phyloP scores from a whole-genome alignment of 1,140 invertebrate genomes.

The Elymnias hypermnestra region DNA sequence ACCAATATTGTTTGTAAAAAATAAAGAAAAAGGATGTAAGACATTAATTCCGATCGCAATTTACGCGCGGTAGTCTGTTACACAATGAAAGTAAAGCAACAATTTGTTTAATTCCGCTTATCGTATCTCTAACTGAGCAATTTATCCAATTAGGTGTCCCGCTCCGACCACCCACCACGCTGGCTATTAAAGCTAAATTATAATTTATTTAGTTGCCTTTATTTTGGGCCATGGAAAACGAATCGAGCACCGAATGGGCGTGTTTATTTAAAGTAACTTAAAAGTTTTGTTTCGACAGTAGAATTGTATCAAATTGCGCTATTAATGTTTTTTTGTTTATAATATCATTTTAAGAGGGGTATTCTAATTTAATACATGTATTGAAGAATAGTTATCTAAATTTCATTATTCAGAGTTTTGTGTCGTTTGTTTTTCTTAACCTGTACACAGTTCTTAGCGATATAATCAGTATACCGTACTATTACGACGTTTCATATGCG shows the following conservation, averaged over 20 bases:
- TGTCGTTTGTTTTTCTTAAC: too few species aligned
- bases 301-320: background rate
- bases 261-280: constrained; percentile 16
- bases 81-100: constrained; percentile 36
- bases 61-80: constrained; percentile 10
- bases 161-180: constrained; percentile 59
- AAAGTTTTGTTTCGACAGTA: background rate
- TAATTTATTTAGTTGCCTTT: constrained; percentile 66
- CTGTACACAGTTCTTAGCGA: too few species aligned
- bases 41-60: constrained; percentile 8
- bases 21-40: too few species aligned
- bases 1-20: too few species aligned
- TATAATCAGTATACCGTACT: too few species aligned
- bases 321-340: too few species aligned
- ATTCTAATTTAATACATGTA: too few species aligned
- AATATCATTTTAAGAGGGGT: too few species aligned
- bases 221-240: constrained; percentile 47
- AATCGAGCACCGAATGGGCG: constrained; percentile 26
- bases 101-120: constrained; percentile 70
- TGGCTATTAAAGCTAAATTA: constrained; percentile 68
- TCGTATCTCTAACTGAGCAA: constrained; percentile 64
- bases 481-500: too few species aligned
- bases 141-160: constrained; percentile 66
- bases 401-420: too few species aligned
- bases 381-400: too few species aligned